Conservation (phyloP, 2,888 invertebrate genomes). For the Hemistola chrysoprasaria region DNA sequence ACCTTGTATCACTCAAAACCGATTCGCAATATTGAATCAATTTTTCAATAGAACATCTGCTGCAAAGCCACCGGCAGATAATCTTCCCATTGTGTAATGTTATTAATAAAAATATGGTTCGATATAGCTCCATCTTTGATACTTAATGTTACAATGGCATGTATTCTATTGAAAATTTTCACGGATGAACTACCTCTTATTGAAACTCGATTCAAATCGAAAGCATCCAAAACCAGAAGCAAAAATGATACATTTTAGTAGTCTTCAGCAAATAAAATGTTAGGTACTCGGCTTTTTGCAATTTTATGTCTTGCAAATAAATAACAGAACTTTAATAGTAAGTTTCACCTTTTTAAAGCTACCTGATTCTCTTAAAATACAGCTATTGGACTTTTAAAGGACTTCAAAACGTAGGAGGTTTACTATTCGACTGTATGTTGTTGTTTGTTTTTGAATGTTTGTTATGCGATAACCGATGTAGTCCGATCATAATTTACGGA, state of each 20-base stretch:
- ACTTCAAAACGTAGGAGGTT: too few species aligned
- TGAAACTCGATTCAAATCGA: constrained; percentile 52
- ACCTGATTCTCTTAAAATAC: too few species aligned
- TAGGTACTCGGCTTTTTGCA: too few species aligned
- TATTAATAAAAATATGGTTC: constrained; percentile 81
- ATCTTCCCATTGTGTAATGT: constrained; percentile 73
- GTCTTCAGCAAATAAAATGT: constrained; percentile 2
- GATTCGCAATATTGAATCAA: constrained; percentile 19
- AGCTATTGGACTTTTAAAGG: too few species aligned
- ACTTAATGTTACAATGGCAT: constrained; percentile 68
- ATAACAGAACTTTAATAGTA: too few species aligned
- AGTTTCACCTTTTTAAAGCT: too few species aligned
- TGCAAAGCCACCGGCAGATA: constrained; percentile 67
- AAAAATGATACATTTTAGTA: constrained; percentile 4
- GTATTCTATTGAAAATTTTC: constrained; percentile 64
- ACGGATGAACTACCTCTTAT: constrained; percentile 67
- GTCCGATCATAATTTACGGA: too few species aligned
- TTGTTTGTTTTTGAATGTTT: too few species aligned
- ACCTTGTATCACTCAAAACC: constrained; percentile 12
- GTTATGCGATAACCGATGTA: too few species aligned
- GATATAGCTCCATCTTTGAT: constrained; percentile 68
- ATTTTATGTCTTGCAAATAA: too few species aligned
- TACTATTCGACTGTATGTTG: too few species aligned
- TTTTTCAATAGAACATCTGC: constrained; percentile 62
- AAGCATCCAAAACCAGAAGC: constrained; percentile 27